Evolutionary conservation across 2,888 invertebrate species (phyloP), one percentile per base, ranked within the genome.

Genomic region (Sminthurinus aureus): DNA sequence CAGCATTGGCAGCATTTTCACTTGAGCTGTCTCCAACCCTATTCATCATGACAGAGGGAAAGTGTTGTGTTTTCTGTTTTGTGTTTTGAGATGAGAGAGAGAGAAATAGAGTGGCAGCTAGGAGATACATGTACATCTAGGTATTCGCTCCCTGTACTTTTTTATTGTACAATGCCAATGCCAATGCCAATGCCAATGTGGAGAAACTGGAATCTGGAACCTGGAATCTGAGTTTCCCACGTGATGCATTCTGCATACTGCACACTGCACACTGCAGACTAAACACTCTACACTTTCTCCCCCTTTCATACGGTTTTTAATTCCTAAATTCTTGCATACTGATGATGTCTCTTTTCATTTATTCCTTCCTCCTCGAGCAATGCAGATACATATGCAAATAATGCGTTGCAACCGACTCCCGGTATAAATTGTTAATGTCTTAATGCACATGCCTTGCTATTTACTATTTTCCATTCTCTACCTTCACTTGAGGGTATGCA

Each of bases 1-100:
- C 79, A 79, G 79, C 79, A 79, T 79, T 79, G 79, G 67, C 79
- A 79, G 79, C 79, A 79, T 38, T 79, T 79, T 79, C 79, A 79
- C 66, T 79, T 79, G 66, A 79, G 67, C 67, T 38, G 26, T 79
- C 79, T 79, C 38, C 79, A 66, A 67, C 67, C 24, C 79, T 67
- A 79, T 79, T 79, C 66, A 67, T 79, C 79, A 79, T 66, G 22
- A 67, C 1, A 38, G 51, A 0, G 20, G 18, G 26, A 52, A 20
- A 18, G 4, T 76, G 50, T 58, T 58, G 58, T 13, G 18, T 58
- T 58, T 38, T 38, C n/a, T n/a, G 15, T 76, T 51, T 58, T 58
- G 58, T 13, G 18, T 58, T 58, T 38, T 38, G 38, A 38, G 38
- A 38, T 38, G 38, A 38, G 38, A 38, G 38, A 38, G 38, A 38